Evolutionary conservation across 2,797 vertebrate species (phyloP), one percentile per base, ranked within the genome.

Genomic region (Sebastiscus tertius): DNA sequence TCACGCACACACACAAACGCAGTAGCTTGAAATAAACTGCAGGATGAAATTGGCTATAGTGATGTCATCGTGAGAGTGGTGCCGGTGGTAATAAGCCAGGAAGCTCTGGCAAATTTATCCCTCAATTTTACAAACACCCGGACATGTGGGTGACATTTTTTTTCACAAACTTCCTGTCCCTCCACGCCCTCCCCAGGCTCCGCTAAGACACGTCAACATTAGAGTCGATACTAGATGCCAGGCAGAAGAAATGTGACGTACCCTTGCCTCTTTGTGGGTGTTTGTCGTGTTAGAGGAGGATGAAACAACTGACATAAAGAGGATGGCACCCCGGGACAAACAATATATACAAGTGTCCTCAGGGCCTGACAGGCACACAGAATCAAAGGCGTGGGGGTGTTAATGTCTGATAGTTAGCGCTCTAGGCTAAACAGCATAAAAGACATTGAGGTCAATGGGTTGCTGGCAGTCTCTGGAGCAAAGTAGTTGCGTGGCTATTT

Each of bases 381-480:
- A 93, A 94, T 95, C 92, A 90, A 87, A 91, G 68, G 84, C 49
- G 74, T 71, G 63, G 81, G 46, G 75, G 71, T 90, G 87, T 94
- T 95, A 95, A 95, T 93, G 92, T 95, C 87, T 95, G 89, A 94
- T 94, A 87, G 88, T 88, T 80, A 84, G 75, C 26, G 87, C 95
- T 93, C 55, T 10, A 65, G 91, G 94, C 93, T 81, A 93, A 93
- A 92, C 87, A 86, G 86, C 86, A 84, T 87, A 89, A 94, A 94
- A 94, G 88, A 92, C 94, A 94, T 92, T 74, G 86, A 90, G 94
- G 94, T 94, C 94, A 95, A 77, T 85, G 93, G 93, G 94, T 95
- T 94, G 88, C 72, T 62, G 66, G 86, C 81, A 61, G 88, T 93
- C 93, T 94, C 93, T 66, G n/a, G 92, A 90, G 91, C 69, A 80